These are phyloP conservation scores for Holacanthus passer DNA, from an alignment of 2,113 vertebrate species.

Conservation along the genomic window DNA sequence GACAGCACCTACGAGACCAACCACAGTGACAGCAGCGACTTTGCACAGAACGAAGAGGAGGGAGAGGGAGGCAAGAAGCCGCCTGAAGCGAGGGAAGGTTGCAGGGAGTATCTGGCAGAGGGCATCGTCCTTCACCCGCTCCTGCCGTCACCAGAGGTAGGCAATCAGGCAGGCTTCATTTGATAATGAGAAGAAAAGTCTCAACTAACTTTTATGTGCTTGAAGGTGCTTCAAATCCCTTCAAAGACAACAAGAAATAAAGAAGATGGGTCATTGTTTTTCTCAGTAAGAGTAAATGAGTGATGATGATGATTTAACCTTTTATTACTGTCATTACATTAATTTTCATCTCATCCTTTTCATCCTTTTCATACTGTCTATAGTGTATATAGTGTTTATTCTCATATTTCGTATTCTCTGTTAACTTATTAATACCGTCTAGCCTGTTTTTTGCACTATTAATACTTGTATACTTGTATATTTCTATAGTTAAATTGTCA, in stretches of 20 bases:
- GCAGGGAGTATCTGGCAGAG: slow-evolving; percentile 77
- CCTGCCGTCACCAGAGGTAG: slow-evolving; percentile 80
- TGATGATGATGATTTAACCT: not conserved
- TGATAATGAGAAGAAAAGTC: not conserved
- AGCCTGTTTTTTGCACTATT: too few species aligned
- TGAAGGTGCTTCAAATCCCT: not conserved
- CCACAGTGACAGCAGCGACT: slow-evolving; percentile 97
- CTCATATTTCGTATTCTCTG: too few species aligned
- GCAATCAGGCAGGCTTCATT: not conserved
- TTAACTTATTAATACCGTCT: too few species aligned
- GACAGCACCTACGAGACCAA: slow-evolving; percentile 93
- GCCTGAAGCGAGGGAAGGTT: slow-evolving; percentile 61
- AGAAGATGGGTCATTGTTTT: not conserved
- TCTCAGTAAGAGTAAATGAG: not conserved
- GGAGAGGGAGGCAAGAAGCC: slow-evolving; percentile 83
- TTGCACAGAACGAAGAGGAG: slow-evolving; percentile 93
- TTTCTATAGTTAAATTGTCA: too few species aligned
- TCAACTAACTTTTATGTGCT: not conserved
- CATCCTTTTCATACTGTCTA: too few species aligned
- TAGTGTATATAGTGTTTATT: too few species aligned
- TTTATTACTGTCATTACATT: not conserved
- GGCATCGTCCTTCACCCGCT: slow-evolving; percentile 80
- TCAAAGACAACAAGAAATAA: not conserved
- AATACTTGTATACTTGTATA: too few species aligned
- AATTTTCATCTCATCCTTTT: too few species aligned